Percentiles rank a stretch among this genome's conserved stretches.
Evolutionary conservation across 1,140 invertebrate species (phyloP).

Genomic region (Meloidogyne hapla): DNA sequence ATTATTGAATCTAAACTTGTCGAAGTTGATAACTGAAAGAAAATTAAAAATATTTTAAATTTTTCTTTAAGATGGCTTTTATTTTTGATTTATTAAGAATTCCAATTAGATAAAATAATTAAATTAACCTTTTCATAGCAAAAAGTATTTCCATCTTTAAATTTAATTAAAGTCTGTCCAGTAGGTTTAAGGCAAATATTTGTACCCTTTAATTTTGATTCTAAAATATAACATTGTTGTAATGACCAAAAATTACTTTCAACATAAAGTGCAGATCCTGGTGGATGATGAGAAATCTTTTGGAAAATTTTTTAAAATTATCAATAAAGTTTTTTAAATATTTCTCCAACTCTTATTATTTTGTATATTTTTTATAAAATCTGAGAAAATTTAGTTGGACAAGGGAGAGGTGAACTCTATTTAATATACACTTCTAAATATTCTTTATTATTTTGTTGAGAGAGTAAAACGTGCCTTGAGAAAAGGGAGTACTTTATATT

Average conservation of each 20-base stretch:
- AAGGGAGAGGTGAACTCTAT: too few relatives aligned
- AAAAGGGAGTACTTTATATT: neutral
- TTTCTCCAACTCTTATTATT: too few relatives aligned
- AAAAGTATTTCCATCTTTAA: conserved; percentile 65
- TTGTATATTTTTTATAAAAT: too few relatives aligned
- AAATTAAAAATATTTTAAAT: neutral
- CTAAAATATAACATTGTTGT: conserved; percentile 72
- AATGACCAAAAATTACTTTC: conserved; percentile 83
- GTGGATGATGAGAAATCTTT: conserved; percentile 88
- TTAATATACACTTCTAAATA: too few relatives aligned
- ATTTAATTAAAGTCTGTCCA: conserved; percentile 75
- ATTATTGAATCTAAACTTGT: neutral
- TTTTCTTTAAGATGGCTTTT: too few relatives aligned
- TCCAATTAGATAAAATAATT: neutral
- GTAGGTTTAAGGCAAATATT: conserved; percentile 77
- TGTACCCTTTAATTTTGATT: conserved; percentile 45
- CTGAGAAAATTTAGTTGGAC: too few relatives aligned
- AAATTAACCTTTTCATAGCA: conserved; percentile 20
- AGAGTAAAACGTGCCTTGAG: too few relatives aligned
- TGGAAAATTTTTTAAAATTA: neutral
- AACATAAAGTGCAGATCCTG: conserved; percentile 87
- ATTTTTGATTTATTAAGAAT: too few relatives aligned
- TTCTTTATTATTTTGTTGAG: too few relatives aligned
- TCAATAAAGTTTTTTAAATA: neutral
- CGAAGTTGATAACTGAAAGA: conserved; percentile 6